Percentiles rank a stretch among this genome's conserved stretches.
Evolutionary conservation across 2,888 invertebrate species (phyloP).

Genomic region (Dendrolimus houi): DNA sequence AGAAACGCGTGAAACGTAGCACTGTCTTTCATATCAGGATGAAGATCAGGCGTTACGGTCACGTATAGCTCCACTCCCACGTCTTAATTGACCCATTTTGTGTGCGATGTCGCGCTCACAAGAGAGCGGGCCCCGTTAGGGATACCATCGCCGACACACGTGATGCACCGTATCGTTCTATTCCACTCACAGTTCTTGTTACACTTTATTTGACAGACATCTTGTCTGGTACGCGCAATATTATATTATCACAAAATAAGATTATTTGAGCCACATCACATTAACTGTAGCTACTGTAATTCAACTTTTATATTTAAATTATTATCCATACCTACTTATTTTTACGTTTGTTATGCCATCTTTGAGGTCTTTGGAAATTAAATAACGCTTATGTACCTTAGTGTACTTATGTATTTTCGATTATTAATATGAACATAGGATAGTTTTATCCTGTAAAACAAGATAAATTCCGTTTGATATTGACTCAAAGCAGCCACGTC

Average conservation of each 20-base stretch:
- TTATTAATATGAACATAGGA: too few species aligned
- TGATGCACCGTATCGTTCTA: constrained; percentile 42
- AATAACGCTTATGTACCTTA: too few species aligned
- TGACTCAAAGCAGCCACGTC: too few species aligned
- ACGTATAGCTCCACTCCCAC: constrained; percentile 69
- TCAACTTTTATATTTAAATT: not conserved
- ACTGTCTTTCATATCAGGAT: constrained; percentile 42
- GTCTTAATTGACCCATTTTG: constrained; percentile 75
- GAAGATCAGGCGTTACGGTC: constrained; percentile 67
- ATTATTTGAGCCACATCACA: not conserved
- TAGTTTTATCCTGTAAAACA: too few species aligned
- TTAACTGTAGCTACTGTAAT: not conserved
- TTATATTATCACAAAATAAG: not conserved
- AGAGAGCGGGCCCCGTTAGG: constrained; percentile 47
- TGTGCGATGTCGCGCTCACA: constrained; percentile 59
- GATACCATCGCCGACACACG: constrained; percentile 70
- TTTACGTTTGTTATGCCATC: too few species aligned
- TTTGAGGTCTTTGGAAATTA: too few species aligned
- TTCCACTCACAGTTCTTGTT: constrained; percentile 26
- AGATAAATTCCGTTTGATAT: too few species aligned
- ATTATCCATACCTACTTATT: too few species aligned
- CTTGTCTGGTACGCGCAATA: constrained; percentile 1
- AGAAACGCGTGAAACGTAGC: constrained; percentile 66
- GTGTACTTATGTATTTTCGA: too few species aligned
- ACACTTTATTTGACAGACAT: constrained; percentile 27